These are phyloP conservation scores for Catalaphyllia jardinei DNA, from an alignment of 64 coral and sea anemone species.

Conservation along the genomic window DNA sequence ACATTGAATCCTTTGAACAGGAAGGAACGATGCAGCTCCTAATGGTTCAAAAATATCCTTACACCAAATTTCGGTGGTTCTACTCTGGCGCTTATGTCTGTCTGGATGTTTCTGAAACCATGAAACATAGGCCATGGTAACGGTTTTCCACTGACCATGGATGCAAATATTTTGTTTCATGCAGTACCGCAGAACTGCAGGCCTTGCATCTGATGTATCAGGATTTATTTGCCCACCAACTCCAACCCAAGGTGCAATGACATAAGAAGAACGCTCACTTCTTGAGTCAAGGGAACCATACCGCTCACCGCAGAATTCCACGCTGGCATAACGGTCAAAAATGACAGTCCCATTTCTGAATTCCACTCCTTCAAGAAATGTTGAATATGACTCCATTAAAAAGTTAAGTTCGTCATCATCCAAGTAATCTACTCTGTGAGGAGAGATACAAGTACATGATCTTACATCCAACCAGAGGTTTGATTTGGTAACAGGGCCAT, in stretches of 20 bases:
- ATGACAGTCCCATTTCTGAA: not conserved
- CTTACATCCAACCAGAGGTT: not conserved
- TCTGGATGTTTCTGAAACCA: slow-evolving; percentile 54
- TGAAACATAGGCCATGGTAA: slow-evolving; percentile 15
- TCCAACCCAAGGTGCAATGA: slow-evolving; percentile 51
- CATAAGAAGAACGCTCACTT: slow-evolving; percentile 25
- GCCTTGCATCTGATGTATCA: slow-evolving; percentile 28
- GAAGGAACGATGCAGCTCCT: slow-evolving; percentile 9
- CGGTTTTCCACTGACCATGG: slow-evolving; percentile 12
- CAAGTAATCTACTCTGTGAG: not conserved
- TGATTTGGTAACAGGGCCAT: not conserved
- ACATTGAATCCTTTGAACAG: slow-evolving; percentile 38
- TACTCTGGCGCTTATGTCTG: slow-evolving; percentile 10
- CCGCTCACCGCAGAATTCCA: slow-evolving; percentile 2
- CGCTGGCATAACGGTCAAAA: slow-evolving; percentile 7
- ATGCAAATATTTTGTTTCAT: slow-evolving; percentile 31
- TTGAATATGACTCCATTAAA: not conserved
- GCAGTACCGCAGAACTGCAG: slow-evolving; percentile 49
- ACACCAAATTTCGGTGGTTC: slow-evolving; percentile 44
- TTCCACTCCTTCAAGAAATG: slow-evolving; percentile 13
- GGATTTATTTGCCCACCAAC: slow-evolving; percentile 16
- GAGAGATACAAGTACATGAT: slow-evolving; percentile 7
- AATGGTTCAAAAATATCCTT: slow-evolving; percentile 23
- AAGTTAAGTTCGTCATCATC: not conserved
- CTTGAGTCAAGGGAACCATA: slow-evolving; percentile 42